A percentile compares a stretch with the other conserved stretches of the same genome.
These are phyloP conservation scores for Scaptomyza reducta DNA, from an alignment of 2,888 invertebrate species.

Conservation along the genomic window DNA sequence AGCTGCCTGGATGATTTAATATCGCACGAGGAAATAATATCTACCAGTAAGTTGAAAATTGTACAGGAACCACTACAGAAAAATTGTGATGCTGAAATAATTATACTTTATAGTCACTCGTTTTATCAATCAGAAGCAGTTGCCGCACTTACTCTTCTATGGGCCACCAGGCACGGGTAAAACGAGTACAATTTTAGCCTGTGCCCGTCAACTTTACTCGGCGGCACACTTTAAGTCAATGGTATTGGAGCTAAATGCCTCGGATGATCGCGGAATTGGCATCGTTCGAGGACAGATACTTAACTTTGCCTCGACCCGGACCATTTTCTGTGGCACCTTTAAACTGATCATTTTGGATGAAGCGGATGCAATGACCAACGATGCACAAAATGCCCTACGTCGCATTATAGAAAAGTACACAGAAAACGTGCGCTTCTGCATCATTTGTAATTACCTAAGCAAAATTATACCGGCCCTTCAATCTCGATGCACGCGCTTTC, in stretches of 20 bases:
- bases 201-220: slow-evolving; percentile 95
- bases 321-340: slow-evolving; percentile 96
- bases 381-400: slow-evolving; percentile 98
- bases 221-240: slow-evolving; percentile 96
- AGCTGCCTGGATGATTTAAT: slow-evolving; percentile 95
- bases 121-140: slow-evolving; percentile 94
- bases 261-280: slow-evolving; percentile 98
- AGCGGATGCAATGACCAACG: slow-evolving; percentile 99
- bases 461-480: slow-evolving; percentile 99
- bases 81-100: not conserved
- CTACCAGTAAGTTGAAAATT: slow-evolving; percentile 91
- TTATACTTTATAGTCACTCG: slow-evolving; percentile 88
- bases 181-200: slow-evolving; percentile 98
- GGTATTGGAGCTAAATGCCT: slow-evolving; percentile 98
- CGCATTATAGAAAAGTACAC: slow-evolving; percentile 99
- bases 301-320: slow-evolving; percentile 98
- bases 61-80: not conserved
- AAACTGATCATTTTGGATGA: slow-evolving; percentile 99
- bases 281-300: slow-evolving; percentile 97
- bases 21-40: slow-evolving; percentile 98
- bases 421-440: slow-evolving; percentile 98
- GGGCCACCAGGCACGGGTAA: slow-evolving; percentile 99
- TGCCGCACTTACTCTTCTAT: slow-evolving; percentile 98
- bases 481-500: slow-evolving; percentile 97
- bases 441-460: slow-evolving; percentile 99